Base-by-base conservation (phyloP, 2,797 vertebrate genomes). In the Vespertilio murinus region DNA sequence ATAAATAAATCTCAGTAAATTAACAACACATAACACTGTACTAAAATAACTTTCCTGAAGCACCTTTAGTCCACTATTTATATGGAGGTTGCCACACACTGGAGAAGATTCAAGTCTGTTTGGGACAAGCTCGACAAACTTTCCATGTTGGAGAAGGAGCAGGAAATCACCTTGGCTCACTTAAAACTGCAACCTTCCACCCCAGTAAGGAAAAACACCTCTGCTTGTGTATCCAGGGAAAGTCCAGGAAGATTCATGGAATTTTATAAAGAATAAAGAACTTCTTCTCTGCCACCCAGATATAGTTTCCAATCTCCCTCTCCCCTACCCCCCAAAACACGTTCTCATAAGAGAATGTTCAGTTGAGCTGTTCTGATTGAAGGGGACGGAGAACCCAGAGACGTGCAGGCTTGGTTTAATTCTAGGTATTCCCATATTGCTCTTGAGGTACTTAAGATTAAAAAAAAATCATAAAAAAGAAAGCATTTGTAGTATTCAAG, bases 51-150 rank as follows among this genome's bases (percentile, higher is more conserved):
- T 96, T 93, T 96, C 95, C 56, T 94, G 93, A 97, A 93, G 87
- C 73, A 94, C 96, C 70, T 92, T 86, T 80, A 94, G 82, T 83
- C 82, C 75, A 71, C 94, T 90, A 87, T 91, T 95, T 92, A 73
- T 45, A 78, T 1, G 33, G 88, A 52, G 92, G 93, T 85, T 83
- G 92, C 88, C 88, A 95, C 75, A 96, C 54, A 95, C 71, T 94
- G 93, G 92, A 94, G 93, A 93, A 95, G 90, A 93, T 95, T 97
- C 95, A 95, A 97, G 96, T 97, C 80, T 96, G 96, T 49, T 97
- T 95, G 97, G 95, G 95, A 97, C 87, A 52, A 80, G 12, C 18
- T 67, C 20, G n/a, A 49, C 3, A 54, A 88, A 73, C 22, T 89
- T 25, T 20, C 5, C 23, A 56, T 42, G 17, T 47, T 33, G 1